Base-by-base conservation (phyloP, 2,888 invertebrate species). In the Phaedon cochleariae region DNA sequence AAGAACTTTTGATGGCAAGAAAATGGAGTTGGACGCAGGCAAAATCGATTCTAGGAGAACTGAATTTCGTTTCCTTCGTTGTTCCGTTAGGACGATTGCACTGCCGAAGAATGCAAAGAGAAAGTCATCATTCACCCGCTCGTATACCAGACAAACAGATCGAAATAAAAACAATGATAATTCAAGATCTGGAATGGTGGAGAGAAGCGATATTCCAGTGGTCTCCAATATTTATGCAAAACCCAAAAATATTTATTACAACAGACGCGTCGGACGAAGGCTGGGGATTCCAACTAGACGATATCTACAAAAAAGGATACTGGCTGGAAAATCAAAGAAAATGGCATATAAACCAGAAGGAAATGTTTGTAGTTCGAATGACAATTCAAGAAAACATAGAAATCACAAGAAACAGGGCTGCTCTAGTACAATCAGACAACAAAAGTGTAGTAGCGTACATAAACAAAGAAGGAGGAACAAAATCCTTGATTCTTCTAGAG, bases 201-300 rank as follows among this genome's bases (percentile, higher is more conserved):
- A 20, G 71, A 9, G 21, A 60, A 34, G 57, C 67, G 37, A 12
- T 51, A 6, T 18, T 45, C n/a, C 54, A 15, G 18, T 12, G 21
- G 18, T 20, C 55, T n/a, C 55, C 31, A 18, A 17, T 69, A 9
- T 73, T 73, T 18, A 51, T 29, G 51, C 26, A 46, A 20, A 21
- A 41, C 20, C 69, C 68, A 26, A 31, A 53, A 22, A 22, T 71
- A n/a, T 70, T 70, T 55, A 7, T 73, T 6, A 58, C 72, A 7
- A 64, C 72, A 22, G 72, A 73, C 45, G 70, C 71, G 1, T 61
- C 62, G 9, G 37, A 69, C 26, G 10, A 15, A 10, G 71, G 69
- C n/a, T 71, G 72, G 71, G 71, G 69, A 12, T 54, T 68, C 6
- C 64, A 62, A n/a, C 9, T 69, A 1, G 53, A 54, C 6, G 17